These are phyloP conservation scores for Halichoerus grypus DNA, from an alignment of 2,113 vertebrate genomes.

Conservation along the genomic window DNA sequence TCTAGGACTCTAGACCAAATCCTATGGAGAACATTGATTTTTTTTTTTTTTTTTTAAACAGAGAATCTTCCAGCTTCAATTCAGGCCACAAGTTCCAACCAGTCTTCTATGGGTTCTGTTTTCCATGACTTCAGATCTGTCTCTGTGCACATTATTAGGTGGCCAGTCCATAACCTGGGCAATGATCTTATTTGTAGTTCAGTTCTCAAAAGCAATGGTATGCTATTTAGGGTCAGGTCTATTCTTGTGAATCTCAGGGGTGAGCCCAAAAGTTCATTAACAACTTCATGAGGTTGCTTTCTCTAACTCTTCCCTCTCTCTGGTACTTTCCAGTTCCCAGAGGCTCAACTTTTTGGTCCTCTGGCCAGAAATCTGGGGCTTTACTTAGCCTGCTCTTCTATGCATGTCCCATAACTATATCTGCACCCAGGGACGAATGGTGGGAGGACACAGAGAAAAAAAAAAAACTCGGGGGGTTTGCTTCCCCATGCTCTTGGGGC, in stretches of 20 bases:
- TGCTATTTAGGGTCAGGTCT: slow-evolving; percentile 30
- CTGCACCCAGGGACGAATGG: background rate
- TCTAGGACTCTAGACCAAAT: background rate
- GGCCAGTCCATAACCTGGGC: background rate
- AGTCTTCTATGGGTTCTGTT: background rate
- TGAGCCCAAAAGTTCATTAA: slow-evolving; percentile 42
- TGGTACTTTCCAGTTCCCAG: slow-evolving; percentile 11
- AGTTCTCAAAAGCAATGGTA: background rate
- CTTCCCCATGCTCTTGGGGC: background rate
- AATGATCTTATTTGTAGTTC: background rate
- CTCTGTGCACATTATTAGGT: background rate
- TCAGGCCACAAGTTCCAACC: background rate
- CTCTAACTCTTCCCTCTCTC: background rate
- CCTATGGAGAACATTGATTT: background rate
- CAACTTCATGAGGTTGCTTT: background rate
- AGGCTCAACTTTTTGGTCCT: background rate
- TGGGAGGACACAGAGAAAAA: background rate
- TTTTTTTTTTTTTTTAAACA: background rate
- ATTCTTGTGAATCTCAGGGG: slow-evolving; percentile 8
- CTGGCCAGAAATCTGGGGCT: background rate
- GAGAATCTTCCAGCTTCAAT: background rate
- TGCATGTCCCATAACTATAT: background rate
- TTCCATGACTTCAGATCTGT: background rate
- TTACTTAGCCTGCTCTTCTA: background rate
- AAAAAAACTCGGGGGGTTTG: background rate